Evolutionary conservation across 2,113 vertebrate genomes (phyloP).

Genomic region (Oriolus oriolus): DNA sequence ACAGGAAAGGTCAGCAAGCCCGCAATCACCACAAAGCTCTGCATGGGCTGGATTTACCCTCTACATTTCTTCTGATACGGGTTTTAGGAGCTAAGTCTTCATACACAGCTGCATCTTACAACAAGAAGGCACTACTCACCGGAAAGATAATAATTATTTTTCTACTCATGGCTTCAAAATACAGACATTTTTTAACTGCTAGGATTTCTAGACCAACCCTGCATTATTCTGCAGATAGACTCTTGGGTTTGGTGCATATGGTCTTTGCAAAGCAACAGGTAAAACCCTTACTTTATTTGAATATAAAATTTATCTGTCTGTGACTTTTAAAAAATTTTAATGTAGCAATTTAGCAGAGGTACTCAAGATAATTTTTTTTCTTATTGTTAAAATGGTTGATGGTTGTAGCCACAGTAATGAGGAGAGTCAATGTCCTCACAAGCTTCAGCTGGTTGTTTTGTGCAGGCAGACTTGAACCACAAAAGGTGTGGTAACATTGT

Average conservation of each 20-base stretch:
- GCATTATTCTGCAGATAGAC: not conserved
- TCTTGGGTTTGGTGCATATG: not conserved
- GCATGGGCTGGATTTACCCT: not conserved
- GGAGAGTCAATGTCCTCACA: not conserved
- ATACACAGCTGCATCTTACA: not conserved
- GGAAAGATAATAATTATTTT: not conserved
- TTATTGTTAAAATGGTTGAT: not conserved
- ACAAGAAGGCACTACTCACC: not conserved
- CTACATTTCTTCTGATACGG: not conserved
- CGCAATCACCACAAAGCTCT: not conserved
- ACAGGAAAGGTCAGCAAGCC: not conserved
- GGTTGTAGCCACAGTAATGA: not conserved
- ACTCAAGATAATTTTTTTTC: not conserved
- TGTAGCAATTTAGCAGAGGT: not conserved
- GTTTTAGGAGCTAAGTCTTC: not conserved
- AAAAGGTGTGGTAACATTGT: not conserved
- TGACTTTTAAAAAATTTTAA: fast-evolving
- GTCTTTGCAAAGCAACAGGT: not conserved
- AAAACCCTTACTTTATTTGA: not conserved
- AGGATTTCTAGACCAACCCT: not conserved
- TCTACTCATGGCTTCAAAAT: not conserved
- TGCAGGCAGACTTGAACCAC: not conserved
- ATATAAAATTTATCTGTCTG: not conserved
- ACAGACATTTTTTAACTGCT: not conserved
- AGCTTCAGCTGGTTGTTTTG: not conserved